Evolutionary conservation across 2,113 vertebrate genomes (phyloP).

Genomic region (Microcebus tavaratra): DNA sequence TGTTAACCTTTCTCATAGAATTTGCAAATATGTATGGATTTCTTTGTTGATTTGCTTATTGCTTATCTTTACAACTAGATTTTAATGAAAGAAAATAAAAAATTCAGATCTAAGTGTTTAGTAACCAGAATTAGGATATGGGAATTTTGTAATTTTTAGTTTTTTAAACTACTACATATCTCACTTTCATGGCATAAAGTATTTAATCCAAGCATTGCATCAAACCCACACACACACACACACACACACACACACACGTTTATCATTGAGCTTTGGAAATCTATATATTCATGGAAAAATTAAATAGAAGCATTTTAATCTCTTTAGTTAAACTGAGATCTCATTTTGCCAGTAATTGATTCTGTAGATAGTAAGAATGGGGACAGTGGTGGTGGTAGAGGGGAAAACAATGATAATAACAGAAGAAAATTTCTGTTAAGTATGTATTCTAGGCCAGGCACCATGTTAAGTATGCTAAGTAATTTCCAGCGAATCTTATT

Average conservation of each 20-base stretch:
- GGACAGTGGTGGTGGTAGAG: background rate
- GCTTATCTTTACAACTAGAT: background rate
- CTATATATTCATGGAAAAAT: background rate
- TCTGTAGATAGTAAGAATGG: slow-evolving; percentile 6
- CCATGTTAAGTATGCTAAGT: background rate
- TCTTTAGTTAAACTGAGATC: slow-evolving; percentile 5
- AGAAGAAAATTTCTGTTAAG: background rate
- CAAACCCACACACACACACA: background rate
- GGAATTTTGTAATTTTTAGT: slow-evolving; percentile 27
- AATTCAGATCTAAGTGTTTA: background rate
- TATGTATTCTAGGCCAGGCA: background rate
- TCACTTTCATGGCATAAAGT: slow-evolving; percentile 1
- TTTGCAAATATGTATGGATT: background rate
- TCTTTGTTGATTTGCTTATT: background rate
- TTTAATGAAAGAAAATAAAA: slow-evolving; percentile 31
- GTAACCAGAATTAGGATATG: background rate
- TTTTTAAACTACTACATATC: background rate
- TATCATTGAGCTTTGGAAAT: background rate
- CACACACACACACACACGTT: background rate
- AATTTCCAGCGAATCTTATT: background rate
- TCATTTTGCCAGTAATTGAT: background rate
- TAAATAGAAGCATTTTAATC: background rate
- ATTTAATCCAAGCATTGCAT: slow-evolving; percentile 38
- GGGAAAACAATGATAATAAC: background rate
- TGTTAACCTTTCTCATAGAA: background rate